Evolutionary conservation across 2,888 invertebrate species (phyloP).

Genomic region (Steromphala cineraria): DNA sequence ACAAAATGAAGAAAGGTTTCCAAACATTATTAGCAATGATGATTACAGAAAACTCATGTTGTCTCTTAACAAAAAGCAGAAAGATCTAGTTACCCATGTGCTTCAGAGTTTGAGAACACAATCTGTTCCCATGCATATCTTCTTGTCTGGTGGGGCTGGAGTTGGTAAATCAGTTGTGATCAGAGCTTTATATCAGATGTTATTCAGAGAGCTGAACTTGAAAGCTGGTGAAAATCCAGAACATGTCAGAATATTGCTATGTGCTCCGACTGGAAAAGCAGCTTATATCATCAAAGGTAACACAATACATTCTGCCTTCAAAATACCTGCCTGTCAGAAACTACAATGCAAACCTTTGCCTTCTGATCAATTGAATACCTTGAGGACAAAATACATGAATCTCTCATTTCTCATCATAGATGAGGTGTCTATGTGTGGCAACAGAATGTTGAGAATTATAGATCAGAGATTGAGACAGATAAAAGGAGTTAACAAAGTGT

Average conservation of each 20-base stretch:
- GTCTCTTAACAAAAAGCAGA: conserved; percentile 37
- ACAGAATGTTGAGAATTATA: conserved; percentile 31
- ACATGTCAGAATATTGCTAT: conserved; percentile 24
- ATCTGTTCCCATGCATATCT: conserved; percentile 34
- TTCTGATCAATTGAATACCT: conserved; percentile 9
- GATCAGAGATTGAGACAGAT: conserved; percentile 35
- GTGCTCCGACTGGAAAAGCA: conserved; percentile 49
- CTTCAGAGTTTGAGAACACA: conserved; percentile 37
- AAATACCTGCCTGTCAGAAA: conserved; percentile 29
- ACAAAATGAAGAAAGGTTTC: conserved; percentile 6
- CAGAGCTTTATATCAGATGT: conserved; percentile 42
- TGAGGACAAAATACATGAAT: not conserved
- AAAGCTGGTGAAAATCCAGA: conserved; percentile 33
- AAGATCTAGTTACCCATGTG: conserved; percentile 37
- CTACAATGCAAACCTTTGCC: conserved; percentile 23
- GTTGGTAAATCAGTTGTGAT: conserved; percentile 44
- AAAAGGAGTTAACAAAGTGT: conserved; percentile 24
- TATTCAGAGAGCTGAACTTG: conserved; percentile 35
- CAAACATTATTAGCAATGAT: conserved; percentile 36
- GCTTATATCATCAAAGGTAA: conserved; percentile 34
- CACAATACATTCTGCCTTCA: conserved; percentile 31
- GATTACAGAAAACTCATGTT: conserved; percentile 38
- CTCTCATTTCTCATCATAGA: conserved; percentile 40
- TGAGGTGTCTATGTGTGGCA: conserved; percentile 47
- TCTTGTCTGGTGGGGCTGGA: conserved; percentile 45